Evolutionary conservation across 2,797 vertebrate species (phyloP), one percentile per base, ranked within the genome.

Genomic region (Rhinophrynus dorsalis): DNA sequence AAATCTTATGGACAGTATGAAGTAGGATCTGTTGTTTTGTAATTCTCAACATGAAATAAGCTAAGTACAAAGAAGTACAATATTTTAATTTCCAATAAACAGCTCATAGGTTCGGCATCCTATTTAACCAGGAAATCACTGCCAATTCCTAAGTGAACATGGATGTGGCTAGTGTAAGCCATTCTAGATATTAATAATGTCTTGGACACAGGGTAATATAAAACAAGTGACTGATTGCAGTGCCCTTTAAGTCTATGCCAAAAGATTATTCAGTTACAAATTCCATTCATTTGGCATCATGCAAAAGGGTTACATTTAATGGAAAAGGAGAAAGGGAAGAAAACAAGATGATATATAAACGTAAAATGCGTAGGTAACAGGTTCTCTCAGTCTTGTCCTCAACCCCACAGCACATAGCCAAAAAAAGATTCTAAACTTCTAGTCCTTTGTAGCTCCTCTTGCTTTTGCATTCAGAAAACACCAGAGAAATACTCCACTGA

Each of bases 401-500:
- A 29, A 33, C 23, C 3, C 35, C 30, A 48, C 35, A 54, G 67
- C 57, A 33, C 37, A 61, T 44, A 42, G 58, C 67, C 67, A 62
- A 52, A 71, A 54, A 63, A 62, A 62, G 68, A 20, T 21, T 52
- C 20, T 50, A 11, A 52, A 52, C 20, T 8, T 44, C 50, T 56
- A 54, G 47, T 40, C 35, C 20, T 55, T 56, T 56, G 33, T 29
- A 61, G 38, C 26, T 21, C 57, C 54, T 55, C 57, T 61, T 69
- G 27, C 37, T 47, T 69, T 48, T 54, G n/a, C 15, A n/a, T 40
- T 54, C n/a, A n/a, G n/a, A n/a, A n/a, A n/a, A n/a, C n/a, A n/a
- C n/a, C 10, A 57, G 58, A 29, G 56, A 63, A 72, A 44, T 72
- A 72, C 52, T 51, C 61, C 60, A 65, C 51, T 75, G 48, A 18